A percentile compares a stretch with the other conserved stretches of the same genome.
phyloP scores from a whole-genome alignment of 1,140 invertebrate genomes.

The Drosophila grimshawi region DNA sequence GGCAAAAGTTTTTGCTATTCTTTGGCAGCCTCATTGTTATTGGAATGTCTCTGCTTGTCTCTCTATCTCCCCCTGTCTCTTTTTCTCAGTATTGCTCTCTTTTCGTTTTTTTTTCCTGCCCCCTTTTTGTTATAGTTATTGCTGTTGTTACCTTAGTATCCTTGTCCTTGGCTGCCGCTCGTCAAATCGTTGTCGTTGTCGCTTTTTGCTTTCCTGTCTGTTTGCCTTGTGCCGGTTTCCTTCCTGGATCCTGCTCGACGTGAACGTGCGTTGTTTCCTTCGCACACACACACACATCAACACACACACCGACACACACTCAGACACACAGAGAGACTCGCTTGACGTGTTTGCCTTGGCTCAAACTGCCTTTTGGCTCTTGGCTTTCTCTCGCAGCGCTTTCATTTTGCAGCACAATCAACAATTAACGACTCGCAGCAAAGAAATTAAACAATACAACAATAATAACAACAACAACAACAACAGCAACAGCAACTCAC shows the following conservation, averaged over 20 bases:
- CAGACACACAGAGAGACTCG: background rate
- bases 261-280: slow-evolving; percentile 76
- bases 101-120: background rate
- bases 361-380: slow-evolving; percentile 24
- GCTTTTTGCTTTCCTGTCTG: slow-evolving; percentile 71
- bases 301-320: background rate
- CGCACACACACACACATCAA: slow-evolving; percentile 5
- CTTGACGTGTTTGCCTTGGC: slow-evolving; percentile 52
- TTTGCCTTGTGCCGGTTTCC: slow-evolving; percentile 68
- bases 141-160: slow-evolving; percentile 67
- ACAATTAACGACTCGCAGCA: slow-evolving; percentile 19
- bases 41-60: slow-evolving; percentile 60
- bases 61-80: slow-evolving; percentile 14
- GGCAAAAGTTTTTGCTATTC: slow-evolving; percentile 44
- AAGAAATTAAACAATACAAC: slow-evolving; percentile 7
- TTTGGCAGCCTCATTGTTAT: slow-evolving; percentile 65
- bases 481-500: background rate
- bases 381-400: background rate
- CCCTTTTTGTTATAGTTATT: slow-evolving; percentile 70
- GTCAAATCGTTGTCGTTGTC: slow-evolving; percentile 25
- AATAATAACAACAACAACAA: background rate
- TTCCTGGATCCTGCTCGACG: slow-evolving; percentile 77
- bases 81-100: background rate
- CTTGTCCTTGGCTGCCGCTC: slow-evolving; percentile 63
- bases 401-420: slow-evolving; percentile 13